Conservation (phyloP, 2,888 invertebrate species). For the Pecten maximus region DNA sequence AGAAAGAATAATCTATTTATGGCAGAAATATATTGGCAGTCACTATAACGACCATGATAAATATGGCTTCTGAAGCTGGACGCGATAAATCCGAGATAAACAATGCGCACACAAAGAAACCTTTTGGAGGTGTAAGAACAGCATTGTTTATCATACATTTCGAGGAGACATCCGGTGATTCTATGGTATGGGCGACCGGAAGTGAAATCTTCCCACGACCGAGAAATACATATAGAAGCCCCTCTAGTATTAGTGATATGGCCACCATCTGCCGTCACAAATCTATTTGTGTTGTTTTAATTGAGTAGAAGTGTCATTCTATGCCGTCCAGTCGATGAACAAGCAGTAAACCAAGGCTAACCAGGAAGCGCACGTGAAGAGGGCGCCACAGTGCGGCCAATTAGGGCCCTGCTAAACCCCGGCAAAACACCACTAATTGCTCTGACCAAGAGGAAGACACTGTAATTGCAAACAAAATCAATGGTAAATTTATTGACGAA, state of each 20-base stretch:
- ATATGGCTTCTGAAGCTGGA: conserved; percentile 6
- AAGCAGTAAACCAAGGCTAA: background rate
- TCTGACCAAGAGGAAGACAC: background rate
- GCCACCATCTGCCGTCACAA: conserved; percentile 33
- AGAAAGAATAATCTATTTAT: background rate
- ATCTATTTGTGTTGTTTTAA: conserved; percentile 27
- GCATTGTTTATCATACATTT: background rate
- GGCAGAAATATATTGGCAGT: background rate
- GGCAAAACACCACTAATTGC: conserved; percentile 29
- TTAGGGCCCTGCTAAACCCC: conserved; percentile 1
- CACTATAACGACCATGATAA: background rate
- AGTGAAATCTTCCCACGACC: background rate
- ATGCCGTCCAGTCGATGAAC: background rate
- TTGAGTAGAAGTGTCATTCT: conserved; percentile 31
- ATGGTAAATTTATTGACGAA: conserved; percentile 29
- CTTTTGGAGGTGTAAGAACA: background rate
- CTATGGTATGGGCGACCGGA: background rate
- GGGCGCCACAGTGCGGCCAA: conserved; percentile 20
- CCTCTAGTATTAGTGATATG: background rate
- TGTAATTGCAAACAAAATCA: conserved; percentile 33
- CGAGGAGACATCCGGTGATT: conserved; percentile 14
- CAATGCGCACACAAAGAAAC: background rate
- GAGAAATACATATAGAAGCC: background rate
- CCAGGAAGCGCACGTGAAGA: conserved; percentile 9
- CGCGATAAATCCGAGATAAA: background rate